Conservation (phyloP, 30 jellyfish, hydroid and myxozoan genomes). For the Aurelia sp. region DNA sequence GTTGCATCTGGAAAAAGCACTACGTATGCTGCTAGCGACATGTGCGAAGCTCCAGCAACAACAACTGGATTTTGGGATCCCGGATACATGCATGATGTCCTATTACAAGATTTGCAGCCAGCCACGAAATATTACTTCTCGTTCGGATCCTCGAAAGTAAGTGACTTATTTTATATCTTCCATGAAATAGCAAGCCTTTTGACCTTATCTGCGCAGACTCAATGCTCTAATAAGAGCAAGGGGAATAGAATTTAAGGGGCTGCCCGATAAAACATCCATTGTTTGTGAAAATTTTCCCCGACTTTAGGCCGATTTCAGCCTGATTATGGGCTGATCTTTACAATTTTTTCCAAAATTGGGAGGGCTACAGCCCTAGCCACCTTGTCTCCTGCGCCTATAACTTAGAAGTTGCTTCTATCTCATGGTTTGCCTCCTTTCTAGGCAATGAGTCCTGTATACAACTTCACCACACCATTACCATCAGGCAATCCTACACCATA, state of each 20-base stretch:
- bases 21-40: constrained; percentile 76
- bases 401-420: too few relatives aligned
- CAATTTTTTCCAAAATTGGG: too few relatives aligned
- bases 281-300: too few relatives aligned
- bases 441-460: constrained; percentile 76
- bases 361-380: too few relatives aligned
- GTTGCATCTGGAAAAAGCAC: constrained; percentile 22
- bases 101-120: constrained; percentile 58
- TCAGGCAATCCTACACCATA: constrained; percentile 82
- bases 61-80: constrained; percentile 92
- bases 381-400: too few relatives aligned
- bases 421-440: not conserved
- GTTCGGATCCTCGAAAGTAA: constrained; percentile 72
- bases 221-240: too few relatives aligned
- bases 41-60: constrained; percentile 91
- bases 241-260: too few relatives aligned
- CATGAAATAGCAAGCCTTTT: not conserved
- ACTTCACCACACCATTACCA: constrained; percentile 84
- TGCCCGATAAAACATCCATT: too few relatives aligned
- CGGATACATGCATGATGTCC: constrained; percentile 88
- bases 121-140: constrained; percentile 70
- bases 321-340: too few relatives aligned
- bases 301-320: too few relatives aligned
- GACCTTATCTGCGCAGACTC: too few relatives aligned
- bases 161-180: not conserved